A percentile compares a stretch with the other conserved stretches of the same genome.
phyloP scores from a whole-genome alignment of 1,140 invertebrate genomes.

The Drosophila arawakana region DNA sequence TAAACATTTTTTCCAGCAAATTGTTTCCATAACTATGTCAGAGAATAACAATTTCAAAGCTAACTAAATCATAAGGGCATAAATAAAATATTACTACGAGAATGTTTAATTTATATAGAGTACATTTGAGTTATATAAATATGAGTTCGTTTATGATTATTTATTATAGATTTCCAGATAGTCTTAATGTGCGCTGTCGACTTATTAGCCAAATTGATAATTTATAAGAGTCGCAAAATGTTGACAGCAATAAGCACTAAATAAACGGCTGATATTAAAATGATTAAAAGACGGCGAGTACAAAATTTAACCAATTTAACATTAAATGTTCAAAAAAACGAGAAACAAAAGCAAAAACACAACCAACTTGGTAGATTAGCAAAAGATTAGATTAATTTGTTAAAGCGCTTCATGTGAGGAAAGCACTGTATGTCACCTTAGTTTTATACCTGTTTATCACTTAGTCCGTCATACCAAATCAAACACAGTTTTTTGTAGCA shows the following conservation, averaged over 20 bases:
- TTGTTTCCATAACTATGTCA: constrained; percentile 34
- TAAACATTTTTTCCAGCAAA: constrained; percentile 45
- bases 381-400: constrained; percentile 47
- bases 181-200: constrained; percentile 68
- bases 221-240: constrained; percentile 51
- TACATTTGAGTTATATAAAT: constrained; percentile 27
- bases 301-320: constrained; percentile 7
- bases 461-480: constrained; percentile 29
- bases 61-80: background rate
- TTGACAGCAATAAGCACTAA: constrained; percentile 42
- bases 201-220: constrained; percentile 68
- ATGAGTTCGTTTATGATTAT: constrained; percentile 41
- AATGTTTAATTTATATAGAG: constrained; percentile 50
- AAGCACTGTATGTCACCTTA: background rate
- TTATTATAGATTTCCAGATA: constrained; percentile 55
- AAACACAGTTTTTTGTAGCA: background rate
- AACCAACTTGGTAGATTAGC: constrained; percentile 14
- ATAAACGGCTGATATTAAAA: constrained; percentile 57
- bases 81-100: background rate
- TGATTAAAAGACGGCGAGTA: constrained; percentile 26
- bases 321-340: constrained; percentile 1
- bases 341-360: background rate
- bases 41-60: constrained; percentile 8
- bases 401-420: constrained; percentile 6
- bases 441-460: constrained; percentile 3